Evolutionary conservation across 2,888 invertebrate species (phyloP).

Genomic region (Diloba caeruleocephala): DNA sequence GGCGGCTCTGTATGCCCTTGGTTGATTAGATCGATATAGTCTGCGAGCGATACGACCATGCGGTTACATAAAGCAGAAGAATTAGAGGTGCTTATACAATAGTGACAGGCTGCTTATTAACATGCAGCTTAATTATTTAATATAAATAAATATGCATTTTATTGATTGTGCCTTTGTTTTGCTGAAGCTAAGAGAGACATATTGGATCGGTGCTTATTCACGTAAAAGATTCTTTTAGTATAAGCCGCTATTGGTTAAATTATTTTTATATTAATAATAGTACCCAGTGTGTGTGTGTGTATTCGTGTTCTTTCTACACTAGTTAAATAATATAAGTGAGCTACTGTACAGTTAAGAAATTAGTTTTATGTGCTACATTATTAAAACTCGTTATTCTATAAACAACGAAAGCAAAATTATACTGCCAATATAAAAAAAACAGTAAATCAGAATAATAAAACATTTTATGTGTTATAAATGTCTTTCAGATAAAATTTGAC

Average conservation of each 20-base stretch:
- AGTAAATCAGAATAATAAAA: too few species aligned
- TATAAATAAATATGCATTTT: conserved; percentile 18
- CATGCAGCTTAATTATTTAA: conserved; percentile 36
- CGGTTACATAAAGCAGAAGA: conserved; percentile 79
- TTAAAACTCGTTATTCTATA: not conserved
- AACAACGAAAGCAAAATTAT: conserved; percentile 13
- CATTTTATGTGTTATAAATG: too few species aligned
- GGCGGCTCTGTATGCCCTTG: conserved; percentile 64
- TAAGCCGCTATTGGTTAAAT: conserved; percentile 28
- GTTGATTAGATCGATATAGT: conserved; percentile 66
- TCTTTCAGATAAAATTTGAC: too few species aligned
- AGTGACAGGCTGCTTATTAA: conserved; percentile 39
- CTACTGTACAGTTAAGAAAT: conserved; percentile 21
- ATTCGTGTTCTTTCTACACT: conserved; percentile 5
- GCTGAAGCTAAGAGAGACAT: conserved; percentile 15
- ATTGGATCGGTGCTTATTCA: conserved; percentile 5
- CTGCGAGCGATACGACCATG: conserved; percentile 71
- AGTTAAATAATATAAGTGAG: conserved; percentile 12
- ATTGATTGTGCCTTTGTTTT: conserved; percentile 26
- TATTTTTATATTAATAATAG: conserved; percentile 10
- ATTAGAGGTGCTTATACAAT: conserved; percentile 62
- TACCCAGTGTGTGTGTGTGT: not conserved
- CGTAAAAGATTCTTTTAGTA: conserved; percentile 34
- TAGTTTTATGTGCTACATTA: conserved; percentile 5
- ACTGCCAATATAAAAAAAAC: not conserved